Conservation (phyloP, 2,113 vertebrate genomes). For the Gallinago paraguaiae region DNA sequence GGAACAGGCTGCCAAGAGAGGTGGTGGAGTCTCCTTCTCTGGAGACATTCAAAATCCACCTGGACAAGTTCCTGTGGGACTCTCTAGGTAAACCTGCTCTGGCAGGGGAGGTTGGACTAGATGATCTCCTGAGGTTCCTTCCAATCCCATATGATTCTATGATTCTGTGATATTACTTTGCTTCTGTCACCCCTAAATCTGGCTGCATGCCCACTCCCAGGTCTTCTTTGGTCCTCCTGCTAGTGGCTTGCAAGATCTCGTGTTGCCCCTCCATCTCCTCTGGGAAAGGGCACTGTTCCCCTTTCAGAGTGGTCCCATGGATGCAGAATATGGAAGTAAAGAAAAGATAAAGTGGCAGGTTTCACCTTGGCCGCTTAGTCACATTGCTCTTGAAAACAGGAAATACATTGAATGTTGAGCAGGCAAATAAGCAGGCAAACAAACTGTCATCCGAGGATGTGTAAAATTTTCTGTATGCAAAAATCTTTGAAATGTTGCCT, state of each 20-base stretch:
- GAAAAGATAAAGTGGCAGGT: not conserved
- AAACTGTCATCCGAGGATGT: not conserved
- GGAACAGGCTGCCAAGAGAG: too few species aligned
- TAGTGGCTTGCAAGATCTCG: not conserved
- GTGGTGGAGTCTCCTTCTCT: too few species aligned
- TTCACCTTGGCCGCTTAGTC: not conserved
- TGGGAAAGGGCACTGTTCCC: not conserved
- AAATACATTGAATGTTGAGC: not conserved
- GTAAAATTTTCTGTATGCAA: not conserved
- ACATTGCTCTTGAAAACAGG: not conserved
- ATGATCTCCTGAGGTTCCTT: too few species aligned
- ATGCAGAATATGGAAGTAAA: not conserved
- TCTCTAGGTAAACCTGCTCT: too few species aligned
- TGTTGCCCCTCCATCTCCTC: not conserved
- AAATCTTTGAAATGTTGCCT: not conserved
- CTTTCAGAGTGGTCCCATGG: not conserved
- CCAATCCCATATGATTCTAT: too few species aligned
- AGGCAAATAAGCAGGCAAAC: not conserved
- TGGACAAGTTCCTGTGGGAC: too few species aligned
- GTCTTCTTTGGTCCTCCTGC: not conserved
- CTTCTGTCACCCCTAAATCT: not conserved
- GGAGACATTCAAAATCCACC: too few species aligned
- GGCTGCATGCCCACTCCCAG: fast-evolving
- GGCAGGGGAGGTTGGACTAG: too few species aligned
- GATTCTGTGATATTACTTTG: not conserved